These are phyloP conservation scores for Drosophila azteca DNA, from an alignment of 1,140 invertebrate species.

Conservation along the genomic window DNA sequence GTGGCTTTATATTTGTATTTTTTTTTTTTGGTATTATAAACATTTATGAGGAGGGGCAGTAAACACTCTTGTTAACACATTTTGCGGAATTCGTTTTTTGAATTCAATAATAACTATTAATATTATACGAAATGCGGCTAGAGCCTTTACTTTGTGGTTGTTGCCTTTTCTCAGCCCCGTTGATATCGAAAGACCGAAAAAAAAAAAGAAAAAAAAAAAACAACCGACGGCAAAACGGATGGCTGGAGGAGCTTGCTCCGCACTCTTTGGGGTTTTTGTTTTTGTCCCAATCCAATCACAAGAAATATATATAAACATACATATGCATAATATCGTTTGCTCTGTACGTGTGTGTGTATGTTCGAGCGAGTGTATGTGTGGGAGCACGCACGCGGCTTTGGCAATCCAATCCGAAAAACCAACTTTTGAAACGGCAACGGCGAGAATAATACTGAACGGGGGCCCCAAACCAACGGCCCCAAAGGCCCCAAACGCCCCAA, in stretches of 20 bases:
- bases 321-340: slow-evolving; percentile 61
- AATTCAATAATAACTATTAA: slow-evolving; percentile 52
- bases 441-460: slow-evolving; percentile 75
- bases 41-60: slow-evolving; percentile 35
- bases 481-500: slow-evolving; percentile 55
- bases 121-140: slow-evolving; percentile 42
- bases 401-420: slow-evolving; percentile 65
- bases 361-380: slow-evolving; percentile 23
- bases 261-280: slow-evolving; percentile 57
- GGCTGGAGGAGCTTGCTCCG: slow-evolving; percentile 18
- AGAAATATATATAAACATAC: slow-evolving; percentile 70
- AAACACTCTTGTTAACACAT: slow-evolving; percentile 68
- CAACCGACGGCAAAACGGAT: slow-evolving; percentile 30
- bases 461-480: slow-evolving; percentile 21
- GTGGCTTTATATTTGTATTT: neutral
- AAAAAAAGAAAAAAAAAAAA: slow-evolving; percentile 50
- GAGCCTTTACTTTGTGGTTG: slow-evolving; percentile 30
- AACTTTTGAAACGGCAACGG: slow-evolving; percentile 69
- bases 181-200: slow-evolving; percentile 20
- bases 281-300: slow-evolving; percentile 74
- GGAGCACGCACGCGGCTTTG: slow-evolving; percentile 47
- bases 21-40: slow-evolving; percentile 45
- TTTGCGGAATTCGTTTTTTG: slow-evolving; percentile 42
- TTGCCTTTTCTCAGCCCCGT: slow-evolving; percentile 30
- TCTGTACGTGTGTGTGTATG: slow-evolving; percentile 36